These are phyloP conservation scores for Grammomys dolichurus DNA, from an alignment of 2,113 vertebrate genomes.

Conservation along the genomic window DNA sequence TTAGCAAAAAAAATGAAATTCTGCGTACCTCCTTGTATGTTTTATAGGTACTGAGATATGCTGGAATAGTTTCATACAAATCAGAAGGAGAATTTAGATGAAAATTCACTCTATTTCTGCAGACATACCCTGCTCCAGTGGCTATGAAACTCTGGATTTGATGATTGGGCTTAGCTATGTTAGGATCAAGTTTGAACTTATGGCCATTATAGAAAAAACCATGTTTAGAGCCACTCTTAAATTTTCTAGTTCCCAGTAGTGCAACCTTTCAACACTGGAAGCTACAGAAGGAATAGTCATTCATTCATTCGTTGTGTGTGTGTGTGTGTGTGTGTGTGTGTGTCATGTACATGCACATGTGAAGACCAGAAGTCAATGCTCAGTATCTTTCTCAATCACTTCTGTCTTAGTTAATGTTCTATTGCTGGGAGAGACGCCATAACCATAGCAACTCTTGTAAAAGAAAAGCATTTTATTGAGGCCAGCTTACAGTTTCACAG, in stretches of 20 bases:
- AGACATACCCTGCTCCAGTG: background rate
- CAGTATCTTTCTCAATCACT: background rate
- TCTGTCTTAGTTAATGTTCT: background rate
- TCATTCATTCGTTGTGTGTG: background rate
- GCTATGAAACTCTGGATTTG: background rate
- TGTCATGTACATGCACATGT: background rate
- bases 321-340: background rate
- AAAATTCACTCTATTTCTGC: background rate
- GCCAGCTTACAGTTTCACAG: background rate
- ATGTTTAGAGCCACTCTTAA: background rate
- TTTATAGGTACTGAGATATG: background rate
- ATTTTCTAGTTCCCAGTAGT: background rate
- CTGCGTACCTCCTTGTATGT: background rate
- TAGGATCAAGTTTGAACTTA: background rate
- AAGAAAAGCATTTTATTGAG: background rate
- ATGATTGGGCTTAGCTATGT: background rate
- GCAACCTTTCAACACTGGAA: background rate
- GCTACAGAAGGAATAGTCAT: background rate
- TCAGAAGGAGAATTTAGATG: background rate
- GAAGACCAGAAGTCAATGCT: background rate
- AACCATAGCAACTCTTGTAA: background rate
- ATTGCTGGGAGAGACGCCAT: background rate
- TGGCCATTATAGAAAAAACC: background rate
- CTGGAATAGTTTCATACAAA: background rate
- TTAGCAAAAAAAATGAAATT: conserved; percentile 58